Conservation (phyloP, 2,113 vertebrate species). For the Marcusenius ussheri region DNA sequence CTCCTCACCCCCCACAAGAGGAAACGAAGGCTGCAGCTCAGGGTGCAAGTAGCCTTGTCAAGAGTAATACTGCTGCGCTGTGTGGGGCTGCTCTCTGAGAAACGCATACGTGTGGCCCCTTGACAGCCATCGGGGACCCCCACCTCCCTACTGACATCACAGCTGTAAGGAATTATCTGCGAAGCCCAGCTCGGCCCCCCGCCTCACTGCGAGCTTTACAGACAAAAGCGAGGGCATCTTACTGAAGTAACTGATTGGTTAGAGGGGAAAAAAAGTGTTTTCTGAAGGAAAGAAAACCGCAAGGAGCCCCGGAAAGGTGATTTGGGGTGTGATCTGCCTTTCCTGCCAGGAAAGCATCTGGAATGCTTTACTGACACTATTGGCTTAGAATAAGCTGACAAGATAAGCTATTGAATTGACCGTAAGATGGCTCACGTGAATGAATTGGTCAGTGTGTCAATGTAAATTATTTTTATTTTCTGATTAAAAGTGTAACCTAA, state of each 20-base stretch:
- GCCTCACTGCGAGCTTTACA: background rate
- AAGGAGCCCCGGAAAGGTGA: constrained; percentile 6
- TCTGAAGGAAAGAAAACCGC: background rate
- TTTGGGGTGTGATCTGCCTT: background rate
- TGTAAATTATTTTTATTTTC: background rate
- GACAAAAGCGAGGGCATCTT: background rate
- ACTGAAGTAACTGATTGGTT: background rate
- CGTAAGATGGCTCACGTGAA: constrained; percentile 45
- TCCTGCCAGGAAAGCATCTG: background rate
- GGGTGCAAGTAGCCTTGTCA: background rate
- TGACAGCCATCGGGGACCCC: background rate
- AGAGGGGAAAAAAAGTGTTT: background rate
- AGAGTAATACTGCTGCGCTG: background rate
- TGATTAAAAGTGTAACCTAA: background rate
- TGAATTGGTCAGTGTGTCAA: constrained; percentile 13
- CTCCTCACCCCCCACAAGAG: background rate
- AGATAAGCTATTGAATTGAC: constrained; percentile 47
- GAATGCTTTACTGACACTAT: constrained; percentile 23
- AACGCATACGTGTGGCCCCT: background rate
- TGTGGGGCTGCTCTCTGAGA: background rate
- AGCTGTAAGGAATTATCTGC: background rate
- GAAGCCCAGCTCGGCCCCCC: background rate
- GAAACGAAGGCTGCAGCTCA: background rate
- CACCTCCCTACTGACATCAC: background rate
- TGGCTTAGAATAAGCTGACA: constrained; percentile 43